These are phyloP conservation scores for Plemyria rubiginata DNA, from an alignment of 2,888 invertebrate species.

Conservation along the genomic window DNA sequence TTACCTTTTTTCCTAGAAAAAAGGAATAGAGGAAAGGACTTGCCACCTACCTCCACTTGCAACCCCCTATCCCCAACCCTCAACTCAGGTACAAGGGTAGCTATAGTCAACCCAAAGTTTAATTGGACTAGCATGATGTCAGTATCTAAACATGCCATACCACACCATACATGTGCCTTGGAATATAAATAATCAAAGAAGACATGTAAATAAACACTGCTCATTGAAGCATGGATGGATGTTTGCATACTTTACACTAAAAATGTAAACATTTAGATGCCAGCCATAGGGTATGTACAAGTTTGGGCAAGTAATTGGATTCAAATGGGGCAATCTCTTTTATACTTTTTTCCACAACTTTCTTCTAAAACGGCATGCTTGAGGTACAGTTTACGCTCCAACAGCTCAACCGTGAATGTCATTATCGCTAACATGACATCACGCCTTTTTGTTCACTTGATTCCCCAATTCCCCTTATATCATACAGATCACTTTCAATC, in stretches of 20 bases:
- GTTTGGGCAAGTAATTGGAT: constrained; percentile 26
- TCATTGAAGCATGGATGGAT: constrained; percentile 17
- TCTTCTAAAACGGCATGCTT: constrained; percentile 70
- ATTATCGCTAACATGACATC: constrained; percentile 81
- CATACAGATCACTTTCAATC: constrained; percentile 5
- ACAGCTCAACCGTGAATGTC: constrained; percentile 84
- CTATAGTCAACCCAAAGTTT: no score
- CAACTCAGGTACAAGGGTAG: no score
- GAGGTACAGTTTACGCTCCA: constrained; percentile 79
- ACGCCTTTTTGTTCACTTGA: constrained; percentile 72
- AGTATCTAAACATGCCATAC: not conserved
- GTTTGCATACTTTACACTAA: constrained; percentile 26
- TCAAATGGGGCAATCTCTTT: constrained; percentile 55
- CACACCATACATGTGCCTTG: not conserved
- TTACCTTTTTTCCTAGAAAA: no score
- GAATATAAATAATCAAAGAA: constrained; percentile 10
- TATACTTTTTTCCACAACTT: constrained; percentile 71
- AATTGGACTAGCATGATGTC: not conserved
- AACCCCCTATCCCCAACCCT: no score
- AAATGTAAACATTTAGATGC: constrained; percentile 43
- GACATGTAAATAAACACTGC: constrained; percentile 23
- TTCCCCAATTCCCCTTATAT: constrained; percentile 67
- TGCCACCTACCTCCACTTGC: no score
- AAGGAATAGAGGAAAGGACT: no score
- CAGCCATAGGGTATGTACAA: constrained; percentile 11